A percentile compares a stretch with the other conserved stretches of the same genome.
These are phyloP conservation scores for Holcopasites calliopsidis DNA, from an alignment of 1,140 invertebrate genomes.

Conservation along the genomic window DNA sequence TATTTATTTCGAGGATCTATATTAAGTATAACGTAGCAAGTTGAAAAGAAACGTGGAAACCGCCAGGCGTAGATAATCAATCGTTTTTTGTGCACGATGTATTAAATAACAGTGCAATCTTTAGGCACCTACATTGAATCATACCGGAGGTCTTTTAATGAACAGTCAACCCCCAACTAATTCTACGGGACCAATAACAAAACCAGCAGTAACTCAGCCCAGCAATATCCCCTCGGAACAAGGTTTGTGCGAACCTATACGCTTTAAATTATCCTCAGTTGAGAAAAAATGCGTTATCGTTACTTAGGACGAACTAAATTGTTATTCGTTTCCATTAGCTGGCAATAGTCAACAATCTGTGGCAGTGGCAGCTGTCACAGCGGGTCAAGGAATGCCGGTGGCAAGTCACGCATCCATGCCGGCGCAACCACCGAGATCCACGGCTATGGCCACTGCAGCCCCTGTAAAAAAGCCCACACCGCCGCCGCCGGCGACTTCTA, in stretches of 20 bases:
- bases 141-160: constrained; percentile 75
- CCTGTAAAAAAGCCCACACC: constrained; percentile 75
- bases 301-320: too few species aligned
- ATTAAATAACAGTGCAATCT: constrained; percentile 46
- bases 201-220: constrained; percentile 71
- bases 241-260: constrained; percentile 62
- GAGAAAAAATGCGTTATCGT: neutral
- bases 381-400: constrained; percentile 67
- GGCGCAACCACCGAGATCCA: constrained; percentile 77
- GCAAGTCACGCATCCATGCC: constrained; percentile 78
- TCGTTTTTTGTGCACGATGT: neutral
- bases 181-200: constrained; percentile 72
- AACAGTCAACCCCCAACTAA: constrained; percentile 74
- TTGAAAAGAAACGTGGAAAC: neutral
- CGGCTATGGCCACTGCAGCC: constrained; percentile 75
- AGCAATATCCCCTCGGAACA: constrained; percentile 75
- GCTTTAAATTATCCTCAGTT: neutral
- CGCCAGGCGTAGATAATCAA: neutral
- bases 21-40: neutral
- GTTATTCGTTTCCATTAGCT: constrained; percentile 65
- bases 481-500: constrained; percentile 64
- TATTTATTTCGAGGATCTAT: neutral
- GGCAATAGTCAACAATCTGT: constrained; percentile 65
- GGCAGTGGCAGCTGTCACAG: constrained; percentile 65
- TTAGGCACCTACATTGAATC: constrained; percentile 76